A percentile compares a stretch with the other conserved stretches of the same genome.
Evolutionary conservation across 2,797 vertebrate species (phyloP).

Genomic region (Lepilemur septentrionalis): DNA sequence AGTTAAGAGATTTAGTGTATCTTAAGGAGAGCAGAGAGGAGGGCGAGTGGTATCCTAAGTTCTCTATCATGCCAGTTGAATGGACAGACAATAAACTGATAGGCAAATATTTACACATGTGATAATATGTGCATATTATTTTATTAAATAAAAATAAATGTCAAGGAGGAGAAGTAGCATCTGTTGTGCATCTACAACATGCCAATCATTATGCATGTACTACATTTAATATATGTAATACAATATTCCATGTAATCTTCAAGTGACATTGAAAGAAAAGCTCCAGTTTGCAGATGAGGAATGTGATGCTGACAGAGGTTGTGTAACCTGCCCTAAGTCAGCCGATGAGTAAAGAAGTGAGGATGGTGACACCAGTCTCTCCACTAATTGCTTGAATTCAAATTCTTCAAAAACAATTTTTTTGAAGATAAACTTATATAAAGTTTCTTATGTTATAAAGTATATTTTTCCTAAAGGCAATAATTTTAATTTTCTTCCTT

Average conservation of each 20-base stretch:
- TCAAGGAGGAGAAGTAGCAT: neutral
- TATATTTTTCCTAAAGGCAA: conserved; percentile 56
- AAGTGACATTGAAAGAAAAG: neutral
- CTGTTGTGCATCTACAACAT: neutral
- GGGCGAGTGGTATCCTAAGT: fast-evolving
- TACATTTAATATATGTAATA: neutral
- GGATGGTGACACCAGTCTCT: neutral
- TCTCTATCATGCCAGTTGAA: neutral
- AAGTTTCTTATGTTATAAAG: conserved; percentile 33
- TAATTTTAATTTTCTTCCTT: conserved; percentile 66
- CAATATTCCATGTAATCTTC: neutral
- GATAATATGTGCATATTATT: neutral
- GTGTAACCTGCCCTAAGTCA: fast-evolving
- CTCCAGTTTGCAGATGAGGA: neutral
- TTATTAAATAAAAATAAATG: conserved; percentile 22
- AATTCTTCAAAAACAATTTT: conserved; percentile 20
- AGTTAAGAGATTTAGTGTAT: neutral
- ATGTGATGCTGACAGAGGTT: neutral
- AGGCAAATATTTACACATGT: neutral
- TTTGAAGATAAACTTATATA: neutral
- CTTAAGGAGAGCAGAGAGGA: neutral
- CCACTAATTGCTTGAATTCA: neutral
- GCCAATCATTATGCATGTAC: neutral
- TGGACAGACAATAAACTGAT: neutral
- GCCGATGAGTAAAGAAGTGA: neutral